Base-by-base conservation (phyloP, 2,888 invertebrate species). In the Noctua janthe region DNA sequence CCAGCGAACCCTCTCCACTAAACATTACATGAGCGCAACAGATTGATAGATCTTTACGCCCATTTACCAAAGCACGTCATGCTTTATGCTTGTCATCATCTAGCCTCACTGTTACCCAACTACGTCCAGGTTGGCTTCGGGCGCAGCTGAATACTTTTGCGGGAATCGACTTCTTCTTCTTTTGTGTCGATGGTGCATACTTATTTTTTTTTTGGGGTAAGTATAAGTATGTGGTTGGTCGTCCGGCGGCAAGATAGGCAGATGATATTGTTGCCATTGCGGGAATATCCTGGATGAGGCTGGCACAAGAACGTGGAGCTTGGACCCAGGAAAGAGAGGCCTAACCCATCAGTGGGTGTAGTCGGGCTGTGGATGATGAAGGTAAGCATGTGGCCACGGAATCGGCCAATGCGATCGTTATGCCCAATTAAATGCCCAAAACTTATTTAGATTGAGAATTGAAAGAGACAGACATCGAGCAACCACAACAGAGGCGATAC, bases 401-500 rank as follows among this genome's bases (percentile, higher is more conserved):
- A 56, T 56, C 56, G 56, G 23, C 56, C 3, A 56, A 23, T 23
- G 23, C 56, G 15, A 51, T 0, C 49, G 17, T 56, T 56, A 23
- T 56, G 49, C 49, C 29, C 29, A 29, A 29, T 29, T 29, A 29
- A 29, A 29, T 29, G 29, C 29, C 29, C 29, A 29, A 29, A 29
- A 29, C 29, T 29, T 29, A 29, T 29, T 29, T 29, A 29, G 29
- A 29, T 29, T 29, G 29, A 29, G 29, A 29, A 29, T 29, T 29
- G 29, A 29, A 29, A 29, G 29, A 29, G 29, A 29, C 13, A 74
- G 29, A 80, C 35, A 54, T 47, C 10, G 67, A 62, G n/a, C 13
- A 43, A 35, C 2, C 29, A 35, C 29, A 81, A 49, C 76, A 74
- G 80, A 79, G 54, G 80, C 62, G 64, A 74, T 72, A 64, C 62